Percentiles rank a stretch among this genome's conserved stretches.
Conservation (phyloP, 1,140 invertebrate species). For the Thaumetopoea pityocampa region DNA sequence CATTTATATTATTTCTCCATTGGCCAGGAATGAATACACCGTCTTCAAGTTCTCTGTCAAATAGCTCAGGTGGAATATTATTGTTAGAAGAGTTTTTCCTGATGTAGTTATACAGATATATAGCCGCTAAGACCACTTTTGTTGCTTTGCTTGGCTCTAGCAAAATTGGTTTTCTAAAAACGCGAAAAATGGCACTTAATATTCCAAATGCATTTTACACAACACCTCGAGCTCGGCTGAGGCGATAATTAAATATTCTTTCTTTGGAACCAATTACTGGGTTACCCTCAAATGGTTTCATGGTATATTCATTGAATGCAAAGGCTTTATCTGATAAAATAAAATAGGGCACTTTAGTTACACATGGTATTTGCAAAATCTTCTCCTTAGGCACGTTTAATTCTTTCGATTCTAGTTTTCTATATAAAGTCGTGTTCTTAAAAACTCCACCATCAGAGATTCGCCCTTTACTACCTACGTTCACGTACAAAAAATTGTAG, state of each 20-base stretch:
- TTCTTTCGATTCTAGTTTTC: constrained; percentile 25
- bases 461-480: constrained; percentile 57
- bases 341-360: neutral
- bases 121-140: constrained; percentile 15
- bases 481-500: constrained; percentile 59
- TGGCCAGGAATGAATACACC: constrained; percentile 17
- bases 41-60: constrained; percentile 18
- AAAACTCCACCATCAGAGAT: no score
- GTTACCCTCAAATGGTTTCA: neutral
- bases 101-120: constrained; percentile 20
- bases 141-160: constrained; percentile 18
- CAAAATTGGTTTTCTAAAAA: constrained; percentile 17
- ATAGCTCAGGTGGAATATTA: constrained; percentile 16
- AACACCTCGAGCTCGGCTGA: constrained; percentile 14
- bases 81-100: constrained; percentile 12
- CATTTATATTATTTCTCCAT: constrained; percentile 17
- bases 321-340: neutral
- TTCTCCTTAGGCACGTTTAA: constrained; percentile 36
- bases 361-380: constrained; percentile 1
- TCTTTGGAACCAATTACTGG: constrained; percentile 8
- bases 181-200: constrained; percentile 11
- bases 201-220: constrained; percentile 22
- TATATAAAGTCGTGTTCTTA: constrained; percentile 23
- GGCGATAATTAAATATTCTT: constrained; percentile 30
- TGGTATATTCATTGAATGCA: neutral